Base-by-base conservation (phyloP, 2,888 invertebrate genomes). In the Epinotia bilunana region DNA sequence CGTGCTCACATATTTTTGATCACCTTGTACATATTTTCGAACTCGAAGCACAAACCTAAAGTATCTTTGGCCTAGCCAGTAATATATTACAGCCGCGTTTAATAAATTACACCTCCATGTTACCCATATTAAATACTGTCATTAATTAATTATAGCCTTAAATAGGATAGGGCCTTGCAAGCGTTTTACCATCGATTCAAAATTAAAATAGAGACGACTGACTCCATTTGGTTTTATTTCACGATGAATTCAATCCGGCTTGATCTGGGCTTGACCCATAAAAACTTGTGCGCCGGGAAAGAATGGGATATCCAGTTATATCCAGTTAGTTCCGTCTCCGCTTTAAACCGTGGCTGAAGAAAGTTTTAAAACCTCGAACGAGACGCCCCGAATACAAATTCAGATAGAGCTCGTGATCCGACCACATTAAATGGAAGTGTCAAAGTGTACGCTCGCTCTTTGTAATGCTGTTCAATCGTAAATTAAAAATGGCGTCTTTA, bases 201-300 rank as follows among this genome's bases (percentile, higher is more conserved):
- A 23, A 20, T 65, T 16, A 28, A 71, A 71, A 58, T 67, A 70
- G 74, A 67, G 57, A n/a, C n/a, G n/a, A n/a, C 80, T 81, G 81
- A 77, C 81, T 82, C 80, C 82, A 82, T 82, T 81, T 80, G 79
- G 74, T 79, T 80, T 77, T 78, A 78, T 75, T 77, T 77, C 79
- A 79, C 83, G 80, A 82, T 80, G 82, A 86, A 86, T 86, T 87
- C 85, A 87, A 89, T 88, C 87, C 87, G 77, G 83, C 84, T 87
- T 91, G 89, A 92, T 90, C 92, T 90, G 86, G 88, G 91, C 87
- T 91, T 92, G 92, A 92, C 91, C 92, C 84, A 91, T 88, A 91
- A 90, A 91, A 92, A 91, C 88, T 91, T 90, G 82, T 81, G 78
- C 83, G 80, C 77, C 78, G 82, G 76, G 84, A 90, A 90, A 90